These are phyloP conservation scores for Parnassius glacialis DNA, from an alignment of 2,888 invertebrate species.

Conservation along the genomic window DNA sequence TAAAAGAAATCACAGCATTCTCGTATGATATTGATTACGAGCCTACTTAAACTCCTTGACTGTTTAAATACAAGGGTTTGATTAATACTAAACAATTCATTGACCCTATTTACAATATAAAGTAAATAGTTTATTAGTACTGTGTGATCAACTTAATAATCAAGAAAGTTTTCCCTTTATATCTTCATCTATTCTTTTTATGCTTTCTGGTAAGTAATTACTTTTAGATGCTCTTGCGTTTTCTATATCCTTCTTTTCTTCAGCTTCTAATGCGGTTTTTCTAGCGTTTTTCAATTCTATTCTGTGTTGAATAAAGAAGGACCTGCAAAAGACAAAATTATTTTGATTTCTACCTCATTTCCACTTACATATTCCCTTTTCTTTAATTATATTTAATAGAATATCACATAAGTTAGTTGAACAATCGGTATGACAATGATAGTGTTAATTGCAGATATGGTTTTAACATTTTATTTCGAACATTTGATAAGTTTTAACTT, in stretches of 20 bases:
- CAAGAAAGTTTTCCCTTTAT: constrained; percentile 8
- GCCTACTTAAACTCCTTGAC: too few species aligned
- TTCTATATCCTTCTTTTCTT: constrained; percentile 52
- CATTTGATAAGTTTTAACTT: too few species aligned
- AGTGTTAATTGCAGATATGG: too few species aligned
- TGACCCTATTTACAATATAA: constrained; percentile 3
- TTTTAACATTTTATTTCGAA: too few species aligned
- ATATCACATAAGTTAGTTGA: too few species aligned
- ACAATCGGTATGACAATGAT: too few species aligned
- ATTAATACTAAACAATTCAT: constrained; percentile 1
- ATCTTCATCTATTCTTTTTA: constrained; percentile 24
- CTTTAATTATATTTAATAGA: too few species aligned
- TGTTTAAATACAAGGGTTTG: too few species aligned
- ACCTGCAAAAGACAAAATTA: constrained; percentile 41
- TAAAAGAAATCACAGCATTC: too few species aligned
- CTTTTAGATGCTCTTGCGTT: constrained; percentile 38
- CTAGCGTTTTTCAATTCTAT: constrained; percentile 45
- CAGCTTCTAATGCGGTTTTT: constrained; percentile 57
- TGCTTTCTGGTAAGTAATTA: constrained; percentile 30
- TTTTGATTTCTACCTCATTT: too few species aligned
- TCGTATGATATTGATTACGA: too few species aligned
- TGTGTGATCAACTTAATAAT: constrained; percentile 18
- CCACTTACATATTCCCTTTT: too few species aligned
- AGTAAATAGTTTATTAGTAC: neutral
- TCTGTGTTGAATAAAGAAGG: constrained; percentile 57